Evolutionary conservation across 1,140 invertebrate genomes (phyloP).

Genomic region (Drosophila bocqueti): DNA sequence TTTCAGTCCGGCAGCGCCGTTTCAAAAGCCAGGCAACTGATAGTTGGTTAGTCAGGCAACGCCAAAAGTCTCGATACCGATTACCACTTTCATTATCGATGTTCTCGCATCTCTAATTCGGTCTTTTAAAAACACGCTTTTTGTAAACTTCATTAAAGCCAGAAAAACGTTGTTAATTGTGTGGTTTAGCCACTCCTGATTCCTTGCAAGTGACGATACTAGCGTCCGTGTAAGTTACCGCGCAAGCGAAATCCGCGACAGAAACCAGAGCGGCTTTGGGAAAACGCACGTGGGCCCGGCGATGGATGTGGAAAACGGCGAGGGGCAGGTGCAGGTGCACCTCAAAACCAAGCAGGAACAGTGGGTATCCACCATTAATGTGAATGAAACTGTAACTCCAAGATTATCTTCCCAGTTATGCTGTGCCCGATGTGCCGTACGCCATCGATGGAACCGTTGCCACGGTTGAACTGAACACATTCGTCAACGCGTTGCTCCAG

Average conservation of each 20-base stretch:
- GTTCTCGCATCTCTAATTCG: not conserved
- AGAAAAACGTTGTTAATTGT: not conserved
- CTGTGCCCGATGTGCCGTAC: conserved; percentile 93
- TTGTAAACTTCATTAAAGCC: not conserved
- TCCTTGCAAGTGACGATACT: not conserved
- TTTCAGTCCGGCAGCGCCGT: not conserved
- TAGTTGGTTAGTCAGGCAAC: not conserved
- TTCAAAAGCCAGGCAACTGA: not conserved
- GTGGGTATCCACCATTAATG: conserved; percentile 88
- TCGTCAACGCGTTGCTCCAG: conserved; percentile 92
- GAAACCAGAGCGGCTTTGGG: not conserved
- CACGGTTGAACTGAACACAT: conserved; percentile 90
- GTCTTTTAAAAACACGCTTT: conserved; percentile 36
- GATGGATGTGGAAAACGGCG: conserved; percentile 84
- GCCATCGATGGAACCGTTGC: conserved; percentile 91
- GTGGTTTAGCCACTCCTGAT: not conserved
- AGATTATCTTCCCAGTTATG: conserved; percentile 89
- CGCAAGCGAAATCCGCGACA: conserved; percentile 16
- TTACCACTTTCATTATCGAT: not conserved
- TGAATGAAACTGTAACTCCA: conserved; percentile 74
- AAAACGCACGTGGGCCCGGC: conserved; percentile 36
- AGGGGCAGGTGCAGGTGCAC: conserved; percentile 89
- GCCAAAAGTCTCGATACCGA: not conserved
- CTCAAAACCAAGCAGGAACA: conserved; percentile 92
- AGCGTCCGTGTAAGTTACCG: not conserved